A percentile compares a stretch with the other conserved stretches of the same genome.
These are phyloP conservation scores for Cydia amplana DNA, from an alignment of 1,140 invertebrate genomes.

Conservation along the genomic window DNA sequence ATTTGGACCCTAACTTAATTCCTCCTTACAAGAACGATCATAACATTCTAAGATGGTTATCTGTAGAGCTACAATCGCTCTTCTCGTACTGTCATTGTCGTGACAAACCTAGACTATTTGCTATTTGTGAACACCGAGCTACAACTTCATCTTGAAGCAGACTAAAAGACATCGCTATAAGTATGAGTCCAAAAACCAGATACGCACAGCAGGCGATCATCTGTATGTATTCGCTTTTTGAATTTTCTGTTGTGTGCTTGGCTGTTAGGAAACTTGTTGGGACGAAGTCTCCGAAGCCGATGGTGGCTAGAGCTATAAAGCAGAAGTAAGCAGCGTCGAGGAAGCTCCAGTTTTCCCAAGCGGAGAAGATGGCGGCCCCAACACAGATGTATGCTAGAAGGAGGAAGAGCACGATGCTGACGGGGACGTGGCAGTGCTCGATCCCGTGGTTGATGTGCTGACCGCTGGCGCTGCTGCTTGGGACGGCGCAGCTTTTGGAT, in stretches of 20 bases:
- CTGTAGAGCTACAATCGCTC: conserved; percentile 75
- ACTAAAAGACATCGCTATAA: conserved; percentile 96
- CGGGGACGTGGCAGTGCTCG: conserved; percentile 83
- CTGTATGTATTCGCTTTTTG: conserved; percentile 83
- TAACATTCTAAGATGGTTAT: conserved; percentile 78
- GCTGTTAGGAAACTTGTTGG: conserved; percentile 80
- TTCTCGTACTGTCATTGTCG: conserved; percentile 79
- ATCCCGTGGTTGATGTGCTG: conserved; percentile 57
- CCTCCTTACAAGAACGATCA: conserved; percentile 71
- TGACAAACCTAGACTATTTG: conserved; percentile 80
- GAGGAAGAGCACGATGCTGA: conserved; percentile 85
- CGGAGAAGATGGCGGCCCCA: conserved; percentile 86
- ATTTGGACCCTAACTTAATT: conserved; percentile 44
- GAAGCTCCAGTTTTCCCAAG: conserved; percentile 88
- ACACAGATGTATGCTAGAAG: conserved; percentile 86
- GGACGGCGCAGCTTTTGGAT: conserved; percentile 60
- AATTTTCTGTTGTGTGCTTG: conserved; percentile 78
- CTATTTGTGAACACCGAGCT: conserved; percentile 85
- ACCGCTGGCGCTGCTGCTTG: conserved; percentile 61
- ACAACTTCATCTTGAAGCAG: conserved; percentile 94
- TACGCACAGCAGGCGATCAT: conserved; percentile 92
- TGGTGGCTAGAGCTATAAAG: conserved; percentile 92
- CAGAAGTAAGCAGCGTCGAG: conserved; percentile 93
- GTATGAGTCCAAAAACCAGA: conserved; percentile 90
- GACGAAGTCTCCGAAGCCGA: conserved; percentile 91